Percentiles rank a stretch among this genome's conserved stretches.
These are phyloP conservation scores for Ahaetulla prasina DNA, from an alignment of 2,113 vertebrate species.

Conservation along the genomic window DNA sequence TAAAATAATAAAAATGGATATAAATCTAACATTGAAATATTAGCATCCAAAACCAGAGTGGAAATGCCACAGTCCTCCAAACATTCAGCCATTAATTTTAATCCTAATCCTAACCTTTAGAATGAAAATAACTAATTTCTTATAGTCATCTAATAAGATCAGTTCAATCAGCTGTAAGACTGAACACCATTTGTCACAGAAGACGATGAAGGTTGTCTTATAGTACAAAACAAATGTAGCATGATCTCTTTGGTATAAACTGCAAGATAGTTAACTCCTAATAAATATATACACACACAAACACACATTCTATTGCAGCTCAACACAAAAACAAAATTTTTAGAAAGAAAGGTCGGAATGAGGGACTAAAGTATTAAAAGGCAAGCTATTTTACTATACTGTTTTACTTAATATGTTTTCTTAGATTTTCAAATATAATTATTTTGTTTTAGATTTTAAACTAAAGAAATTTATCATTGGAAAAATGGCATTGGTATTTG, in stretches of 20 bases:
- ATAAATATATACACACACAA: neutral
- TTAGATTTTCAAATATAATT: neutral
- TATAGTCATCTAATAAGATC: too few species aligned
- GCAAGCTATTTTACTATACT: neutral
- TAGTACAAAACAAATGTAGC: too few species aligned
- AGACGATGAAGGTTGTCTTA: too few species aligned
- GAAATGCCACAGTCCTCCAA: too few species aligned
- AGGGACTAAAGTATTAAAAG: neutral
- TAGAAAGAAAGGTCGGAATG: neutral
- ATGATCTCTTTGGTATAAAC: neutral
- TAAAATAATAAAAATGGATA: too few species aligned
- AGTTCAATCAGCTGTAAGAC: too few species aligned
- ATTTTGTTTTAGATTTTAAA: neutral
- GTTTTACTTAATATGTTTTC: neutral
- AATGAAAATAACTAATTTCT: too few species aligned
- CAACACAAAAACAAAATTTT: neutral
- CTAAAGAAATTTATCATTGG: neutral
- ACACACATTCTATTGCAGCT: neutral
- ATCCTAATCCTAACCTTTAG: too few species aligned
- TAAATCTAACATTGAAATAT: too few species aligned
- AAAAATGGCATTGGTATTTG: neutral
- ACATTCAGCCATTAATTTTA: too few species aligned
- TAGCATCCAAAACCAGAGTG: too few species aligned
- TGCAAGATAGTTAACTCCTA: neutral
- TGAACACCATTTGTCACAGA: too few species aligned